These are phyloP conservation scores for Characodon lateralis DNA, from an alignment of 2,797 vertebrate species.

Conservation along the genomic window DNA sequence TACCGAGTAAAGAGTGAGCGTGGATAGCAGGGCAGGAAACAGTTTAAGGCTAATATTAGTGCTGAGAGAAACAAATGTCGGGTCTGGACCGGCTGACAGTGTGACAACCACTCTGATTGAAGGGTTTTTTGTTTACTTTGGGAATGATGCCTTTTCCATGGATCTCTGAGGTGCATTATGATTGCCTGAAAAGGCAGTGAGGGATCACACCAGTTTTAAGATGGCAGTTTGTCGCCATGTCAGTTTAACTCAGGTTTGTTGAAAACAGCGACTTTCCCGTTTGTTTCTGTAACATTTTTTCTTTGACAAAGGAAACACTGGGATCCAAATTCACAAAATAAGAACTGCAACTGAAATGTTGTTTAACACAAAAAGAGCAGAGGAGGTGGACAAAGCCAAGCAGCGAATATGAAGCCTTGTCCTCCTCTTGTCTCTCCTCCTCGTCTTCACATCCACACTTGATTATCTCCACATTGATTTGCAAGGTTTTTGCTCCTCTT, in stretches of 20 bases:
- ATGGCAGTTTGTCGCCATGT: conserved; percentile 74
- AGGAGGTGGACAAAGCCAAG: conserved; percentile 70
- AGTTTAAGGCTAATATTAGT: conserved; percentile 86
- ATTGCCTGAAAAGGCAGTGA: conserved; percentile 72
- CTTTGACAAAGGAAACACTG: conserved; percentile 71
- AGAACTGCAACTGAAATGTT: conserved; percentile 61
- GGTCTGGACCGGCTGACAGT: conserved; percentile 68
- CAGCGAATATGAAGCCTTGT: conserved; percentile 66
- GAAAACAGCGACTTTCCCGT: conserved; percentile 57
- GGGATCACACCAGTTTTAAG: conserved; percentile 66
- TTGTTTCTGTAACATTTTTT: conserved; percentile 55
- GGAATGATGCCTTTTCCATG: conserved; percentile 76
- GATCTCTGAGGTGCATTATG: conserved; percentile 76
- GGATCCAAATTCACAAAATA: conserved; percentile 58
- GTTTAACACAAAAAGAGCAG: conserved; percentile 52
- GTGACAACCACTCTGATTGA: conserved; percentile 75
- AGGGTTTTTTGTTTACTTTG: conserved; percentile 59
- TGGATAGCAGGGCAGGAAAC: conserved; percentile 74
- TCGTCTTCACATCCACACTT: conserved; percentile 67
- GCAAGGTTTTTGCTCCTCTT: conserved; percentile 78
- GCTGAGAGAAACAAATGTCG: conserved; percentile 75
- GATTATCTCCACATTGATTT: conserved; percentile 85
- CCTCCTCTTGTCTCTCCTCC: conserved; percentile 65
- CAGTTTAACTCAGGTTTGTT: conserved; percentile 73
- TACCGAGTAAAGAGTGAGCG: conserved; percentile 73